phyloP scores from a whole-genome alignment of 2,888 invertebrate species.

The Caenorhabditis wallacei region DNA sequence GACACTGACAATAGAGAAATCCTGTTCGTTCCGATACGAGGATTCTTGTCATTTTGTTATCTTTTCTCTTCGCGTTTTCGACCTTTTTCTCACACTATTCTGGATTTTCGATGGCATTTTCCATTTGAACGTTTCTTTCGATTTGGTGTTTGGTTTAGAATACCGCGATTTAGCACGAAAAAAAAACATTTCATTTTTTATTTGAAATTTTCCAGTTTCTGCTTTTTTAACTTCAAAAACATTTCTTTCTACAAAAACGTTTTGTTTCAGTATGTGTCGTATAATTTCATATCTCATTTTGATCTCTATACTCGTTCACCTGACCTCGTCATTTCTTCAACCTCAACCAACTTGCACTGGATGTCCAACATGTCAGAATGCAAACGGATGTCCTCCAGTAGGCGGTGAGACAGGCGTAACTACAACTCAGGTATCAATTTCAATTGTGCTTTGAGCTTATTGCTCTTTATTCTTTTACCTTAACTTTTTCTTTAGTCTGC shows the following conservation, averaged over 20 bases:
- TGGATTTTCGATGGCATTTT: slow-evolving; percentile 21
- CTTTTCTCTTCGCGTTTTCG: slow-evolving; percentile 36
- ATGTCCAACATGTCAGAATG: slow-evolving; percentile 66
- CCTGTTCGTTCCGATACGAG: slow-evolving; percentile 49
- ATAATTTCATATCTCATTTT: slow-evolving; percentile 15
- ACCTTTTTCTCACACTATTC: slow-evolving; percentile 35
- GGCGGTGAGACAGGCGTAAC: slow-evolving; percentile 47
- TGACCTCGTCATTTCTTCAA: slow-evolving; percentile 43
- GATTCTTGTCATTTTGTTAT: slow-evolving; percentile 40
- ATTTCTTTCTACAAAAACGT: neutral
- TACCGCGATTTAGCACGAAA: too few species aligned
- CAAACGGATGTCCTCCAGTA: slow-evolving; percentile 52
- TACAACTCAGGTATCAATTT: slow-evolving; percentile 51
- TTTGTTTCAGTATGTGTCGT: slow-evolving; percentile 34
- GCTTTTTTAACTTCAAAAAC: neutral
- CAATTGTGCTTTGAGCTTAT: slow-evolving; percentile 41
- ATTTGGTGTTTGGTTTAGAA: slow-evolving; percentile 5
- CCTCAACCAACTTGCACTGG: slow-evolving; percentile 55
- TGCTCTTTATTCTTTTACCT: slow-evolving; percentile 20
- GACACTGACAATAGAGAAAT: slow-evolving; percentile 27
- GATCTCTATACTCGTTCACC: slow-evolving; percentile 26
- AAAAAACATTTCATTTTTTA: neutral
- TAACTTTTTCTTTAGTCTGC: slow-evolving; percentile 18
- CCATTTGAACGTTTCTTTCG: neutral
- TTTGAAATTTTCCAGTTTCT: neutral